Percentiles rank a stretch among this genome's conserved stretches.
These are phyloP conservation scores for Diarsia mendica DNA, from an alignment of 2,888 invertebrate species.

Conservation along the genomic window DNA sequence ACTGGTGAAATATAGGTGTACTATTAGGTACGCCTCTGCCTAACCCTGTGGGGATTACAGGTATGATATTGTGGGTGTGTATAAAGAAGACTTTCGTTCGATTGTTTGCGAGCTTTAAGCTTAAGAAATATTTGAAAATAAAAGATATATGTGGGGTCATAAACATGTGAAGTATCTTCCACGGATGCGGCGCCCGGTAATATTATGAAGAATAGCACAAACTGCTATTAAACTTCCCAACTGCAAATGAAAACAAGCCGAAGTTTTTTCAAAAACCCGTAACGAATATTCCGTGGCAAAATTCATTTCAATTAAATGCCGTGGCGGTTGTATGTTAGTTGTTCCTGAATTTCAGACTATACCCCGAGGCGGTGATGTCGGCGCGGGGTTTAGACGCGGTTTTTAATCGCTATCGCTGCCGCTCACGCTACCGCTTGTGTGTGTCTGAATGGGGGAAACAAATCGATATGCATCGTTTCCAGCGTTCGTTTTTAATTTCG, in stretches of 20 bases:
- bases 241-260: constrained; percentile 26
- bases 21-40: too few relatives aligned
- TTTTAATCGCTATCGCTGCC: constrained; percentile 22
- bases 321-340: constrained; percentile 40
- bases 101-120: not conserved
- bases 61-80: too few relatives aligned
- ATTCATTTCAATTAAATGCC: constrained; percentile 61
- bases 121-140: not conserved
- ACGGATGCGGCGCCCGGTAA: not conserved
- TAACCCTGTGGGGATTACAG: too few relatives aligned
- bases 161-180: constrained; percentile 1
- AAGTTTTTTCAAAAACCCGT: constrained; percentile 28
- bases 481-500: constrained; percentile 72
- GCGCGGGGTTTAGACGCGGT: constrained; percentile 41
- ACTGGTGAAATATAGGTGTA: too few relatives aligned
- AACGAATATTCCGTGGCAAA: constrained; percentile 39
- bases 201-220: constrained; percentile 25
- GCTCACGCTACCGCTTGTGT: constrained; percentile 28
- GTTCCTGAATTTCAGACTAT: constrained; percentile 50
- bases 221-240: constrained; percentile 23
- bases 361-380: constrained; percentile 40
- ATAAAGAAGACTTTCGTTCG: not conserved
- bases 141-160: not conserved
- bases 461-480: constrained; percentile 67
- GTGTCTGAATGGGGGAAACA: constrained; percentile 51